Evolutionary conservation across 2,888 invertebrate species (phyloP).

Genomic region (Danaus chrysippus): DNA sequence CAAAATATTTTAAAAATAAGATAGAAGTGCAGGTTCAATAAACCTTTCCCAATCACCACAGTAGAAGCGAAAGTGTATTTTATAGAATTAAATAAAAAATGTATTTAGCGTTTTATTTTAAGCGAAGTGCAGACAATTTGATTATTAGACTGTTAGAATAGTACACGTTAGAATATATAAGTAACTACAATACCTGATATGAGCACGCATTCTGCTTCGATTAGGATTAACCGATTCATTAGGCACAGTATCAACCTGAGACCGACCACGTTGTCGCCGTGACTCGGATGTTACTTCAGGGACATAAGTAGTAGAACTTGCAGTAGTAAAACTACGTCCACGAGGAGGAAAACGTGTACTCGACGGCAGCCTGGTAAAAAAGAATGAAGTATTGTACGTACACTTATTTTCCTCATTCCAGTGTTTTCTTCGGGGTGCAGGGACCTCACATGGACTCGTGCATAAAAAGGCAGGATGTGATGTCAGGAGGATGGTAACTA

Average conservation of each 20-base stretch:
- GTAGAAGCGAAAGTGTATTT: not conserved
- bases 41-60: too few relatives aligned
- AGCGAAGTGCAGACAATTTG: conserved; percentile 6
- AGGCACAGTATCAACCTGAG: conserved; percentile 66
- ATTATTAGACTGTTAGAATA: conserved; percentile 1
- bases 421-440: conserved; percentile 37
- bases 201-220: conserved; percentile 78
- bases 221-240: conserved; percentile 73
- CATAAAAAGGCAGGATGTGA: conserved; percentile 22
- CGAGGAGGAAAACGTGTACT: conserved; percentile 92
- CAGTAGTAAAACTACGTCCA: conserved; percentile 72
- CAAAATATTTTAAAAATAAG: too few relatives aligned
- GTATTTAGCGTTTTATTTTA: conserved; percentile 5
- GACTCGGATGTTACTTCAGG: conserved; percentile 71
- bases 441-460: conserved; percentile 28
- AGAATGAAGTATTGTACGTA: conserved; percentile 31
- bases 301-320: conserved; percentile 70
- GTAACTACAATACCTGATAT: conserved; percentile 67
- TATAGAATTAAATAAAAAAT: conserved; percentile 4
- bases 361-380: conserved; percentile 81
- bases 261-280: conserved; percentile 60
- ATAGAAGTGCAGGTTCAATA: too few relatives aligned
- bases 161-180: not conserved
- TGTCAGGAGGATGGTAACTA: conserved; percentile 12
- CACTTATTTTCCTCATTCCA: conserved; percentile 48